Conservation (phyloP, 2,797 vertebrate genomes). For the Neosilurus mollespiculum region DNA sequence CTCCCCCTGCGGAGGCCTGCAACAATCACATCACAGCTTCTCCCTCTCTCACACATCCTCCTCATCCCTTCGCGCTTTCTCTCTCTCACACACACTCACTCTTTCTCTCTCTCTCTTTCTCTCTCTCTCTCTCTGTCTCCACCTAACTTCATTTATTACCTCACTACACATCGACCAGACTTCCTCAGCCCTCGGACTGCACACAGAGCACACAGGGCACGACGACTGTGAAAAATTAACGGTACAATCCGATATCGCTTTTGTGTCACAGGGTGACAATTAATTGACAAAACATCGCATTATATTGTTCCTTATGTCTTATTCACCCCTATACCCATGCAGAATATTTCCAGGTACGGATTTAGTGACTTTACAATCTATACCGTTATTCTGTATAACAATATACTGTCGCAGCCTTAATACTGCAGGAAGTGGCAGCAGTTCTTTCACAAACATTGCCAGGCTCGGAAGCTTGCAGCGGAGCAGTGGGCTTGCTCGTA, state of each 20-base stretch:
- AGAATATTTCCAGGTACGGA: neutral
- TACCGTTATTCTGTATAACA: constrained; percentile 13
- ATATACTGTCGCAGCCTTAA: constrained; percentile 19
- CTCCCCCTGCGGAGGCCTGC: constrained; percentile 72
- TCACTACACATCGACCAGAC: constrained; percentile 36
- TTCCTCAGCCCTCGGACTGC: constrained; percentile 11
- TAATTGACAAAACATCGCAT: neutral
- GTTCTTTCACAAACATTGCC: constrained; percentile 13
- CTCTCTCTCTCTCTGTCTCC: constrained; percentile 11
- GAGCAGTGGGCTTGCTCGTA: constrained; percentile 40
- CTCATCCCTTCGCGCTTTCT: constrained; percentile 28
- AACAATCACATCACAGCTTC: constrained; percentile 59
- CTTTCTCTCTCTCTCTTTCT: constrained; percentile 34
- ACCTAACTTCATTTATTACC: constrained; percentile 55
- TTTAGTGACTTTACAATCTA: neutral
- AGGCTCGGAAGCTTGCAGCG: constrained; percentile 15
- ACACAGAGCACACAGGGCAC: neutral
- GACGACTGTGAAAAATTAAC: neutral
- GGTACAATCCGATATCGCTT: neutral
- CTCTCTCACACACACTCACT: constrained; percentile 34
- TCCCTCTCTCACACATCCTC: constrained; percentile 20
- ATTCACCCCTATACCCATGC: neutral
- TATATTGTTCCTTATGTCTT: neutral
- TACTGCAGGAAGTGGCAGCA: neutral
- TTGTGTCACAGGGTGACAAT: neutral